phyloP scores from a whole-genome alignment of 2,888 invertebrate species.

The Platycheirus albimanus region DNA sequence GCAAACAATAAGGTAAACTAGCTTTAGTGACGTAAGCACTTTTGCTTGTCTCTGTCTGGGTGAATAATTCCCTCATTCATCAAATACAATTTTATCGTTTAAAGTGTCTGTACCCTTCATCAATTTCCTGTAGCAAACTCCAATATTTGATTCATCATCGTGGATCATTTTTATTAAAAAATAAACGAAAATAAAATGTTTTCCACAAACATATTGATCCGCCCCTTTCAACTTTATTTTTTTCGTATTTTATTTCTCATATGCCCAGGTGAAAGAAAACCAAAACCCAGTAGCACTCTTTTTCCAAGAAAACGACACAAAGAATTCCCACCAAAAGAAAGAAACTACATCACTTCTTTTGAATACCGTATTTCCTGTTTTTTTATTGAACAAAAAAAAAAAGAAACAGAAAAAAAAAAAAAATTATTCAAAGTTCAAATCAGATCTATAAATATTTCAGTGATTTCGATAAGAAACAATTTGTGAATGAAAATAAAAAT shows the following conservation, averaged over 20 bases:
- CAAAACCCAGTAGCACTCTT: slow-evolving; percentile 19
- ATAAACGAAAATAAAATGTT: not conserved
- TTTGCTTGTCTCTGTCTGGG: no score
- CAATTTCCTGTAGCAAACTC: no score
- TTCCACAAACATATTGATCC: not conserved
- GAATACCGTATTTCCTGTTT: slow-evolving; percentile 26
- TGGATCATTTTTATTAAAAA: slow-evolving; percentile 15
- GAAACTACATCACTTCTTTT: not conserved
- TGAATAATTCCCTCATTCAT: no score
- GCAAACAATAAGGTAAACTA: no score
- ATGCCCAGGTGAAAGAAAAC: not conserved
- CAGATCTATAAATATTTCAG: slow-evolving; percentile 29
- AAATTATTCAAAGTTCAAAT: no score
- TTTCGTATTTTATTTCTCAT: no score
- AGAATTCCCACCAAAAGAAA: slow-evolving; percentile 24
- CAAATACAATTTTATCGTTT: no score
- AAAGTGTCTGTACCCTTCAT: no score
- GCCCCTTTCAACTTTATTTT: not conserved
- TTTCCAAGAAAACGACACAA: not conserved
- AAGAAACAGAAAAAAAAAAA: no score
- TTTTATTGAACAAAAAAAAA: not conserved
- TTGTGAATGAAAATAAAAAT: slow-evolving; percentile 18
- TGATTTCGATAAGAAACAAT: slow-evolving; percentile 1
- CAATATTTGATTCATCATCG: no score
- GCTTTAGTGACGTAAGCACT: no score